A percentile compares a stretch with the other conserved stretches of the same genome.
phyloP scores from a whole-genome alignment of 2,113 vertebrate species.

The Andinoacara biseriatus region DNA sequence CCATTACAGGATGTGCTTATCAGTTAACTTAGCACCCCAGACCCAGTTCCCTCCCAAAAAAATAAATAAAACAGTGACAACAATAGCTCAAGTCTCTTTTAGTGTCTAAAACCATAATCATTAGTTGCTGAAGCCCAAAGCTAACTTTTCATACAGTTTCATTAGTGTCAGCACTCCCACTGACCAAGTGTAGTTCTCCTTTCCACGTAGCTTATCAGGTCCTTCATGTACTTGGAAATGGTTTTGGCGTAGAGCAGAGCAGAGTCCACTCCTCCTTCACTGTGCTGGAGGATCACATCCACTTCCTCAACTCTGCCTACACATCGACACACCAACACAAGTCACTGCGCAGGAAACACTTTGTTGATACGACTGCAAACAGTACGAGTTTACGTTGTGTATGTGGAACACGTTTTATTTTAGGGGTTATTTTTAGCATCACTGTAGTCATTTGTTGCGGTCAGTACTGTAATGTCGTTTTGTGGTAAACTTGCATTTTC shows the following conservation, averaged over 20 bases:
- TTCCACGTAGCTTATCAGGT: conserved; percentile 90
- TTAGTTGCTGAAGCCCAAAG: rapidly evolving
- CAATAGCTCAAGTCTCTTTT: background rate
- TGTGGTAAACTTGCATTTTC: background rate
- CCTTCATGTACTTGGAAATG: conserved; percentile 97
- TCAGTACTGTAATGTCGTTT: background rate
- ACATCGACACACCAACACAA: conserved; percentile 29
- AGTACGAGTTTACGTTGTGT: rapidly evolving
- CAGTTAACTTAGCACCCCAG: background rate
- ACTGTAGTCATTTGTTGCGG: too few species aligned
- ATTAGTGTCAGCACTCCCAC: conserved; percentile 20
- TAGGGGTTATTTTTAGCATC: rapidly evolving
- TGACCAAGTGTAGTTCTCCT: conserved; percentile 87
- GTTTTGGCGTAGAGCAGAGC: conserved; percentile 91
- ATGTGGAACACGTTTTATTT: rapidly evolving
- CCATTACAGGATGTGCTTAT: background rate
- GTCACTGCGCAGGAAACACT: conserved; percentile 9
- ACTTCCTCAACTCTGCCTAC: conserved; percentile 83
- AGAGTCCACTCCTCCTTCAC: conserved; percentile 89
- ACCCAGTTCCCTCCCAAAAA: background rate
- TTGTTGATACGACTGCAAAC: background rate
- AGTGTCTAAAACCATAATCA: background rate
- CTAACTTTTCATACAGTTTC: background rate
- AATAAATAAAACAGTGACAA: rapidly evolving
- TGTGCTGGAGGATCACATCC: conserved; percentile 90